Percentiles rank a stretch among this genome's conserved stretches.
phyloP scores from a whole-genome alignment of 2,888 invertebrate species.

The Galeruca laticollis region DNA sequence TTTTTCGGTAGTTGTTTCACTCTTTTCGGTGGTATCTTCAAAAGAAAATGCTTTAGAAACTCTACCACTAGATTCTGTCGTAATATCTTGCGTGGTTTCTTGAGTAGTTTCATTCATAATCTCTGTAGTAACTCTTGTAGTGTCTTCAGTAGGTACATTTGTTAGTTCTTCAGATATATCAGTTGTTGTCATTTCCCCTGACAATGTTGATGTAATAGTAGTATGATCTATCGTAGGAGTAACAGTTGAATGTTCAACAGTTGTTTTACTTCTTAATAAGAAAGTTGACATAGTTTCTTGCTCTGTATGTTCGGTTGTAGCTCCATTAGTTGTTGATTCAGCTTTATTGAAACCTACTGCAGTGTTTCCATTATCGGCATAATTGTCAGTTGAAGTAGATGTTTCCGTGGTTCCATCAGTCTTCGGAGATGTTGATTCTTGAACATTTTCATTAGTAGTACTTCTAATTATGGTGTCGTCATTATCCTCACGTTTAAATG shows the following conservation, averaged over 20 bases:
- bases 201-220: conserved; percentile 14
- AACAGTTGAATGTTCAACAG: conserved; percentile 1
- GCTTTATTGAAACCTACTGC: not conserved
- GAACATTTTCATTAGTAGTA: not conserved
- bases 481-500: not conserved
- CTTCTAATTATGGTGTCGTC: not conserved
- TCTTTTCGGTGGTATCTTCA: conserved; percentile 39
- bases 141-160: conserved; percentile 13
- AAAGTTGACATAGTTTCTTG: not conserved
- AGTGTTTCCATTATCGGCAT: not conserved
- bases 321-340: not conserved
- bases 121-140: conserved; percentile 59
- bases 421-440: not conserved
- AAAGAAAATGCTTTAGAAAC: conserved; percentile 34
- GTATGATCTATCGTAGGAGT: not conserved
- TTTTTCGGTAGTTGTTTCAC: conserved; percentile 26
- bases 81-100: conserved; percentile 21
- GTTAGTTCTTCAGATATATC: conserved; percentile 36
- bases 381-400: not conserved
- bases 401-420: not conserved
- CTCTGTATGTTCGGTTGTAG: not conserved
- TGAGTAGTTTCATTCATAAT: conserved; percentile 45
- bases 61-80: conserved; percentile 43
- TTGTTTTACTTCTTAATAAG: not conserved
- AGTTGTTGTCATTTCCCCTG: conserved; percentile 13